These are phyloP conservation scores for Cydia fagiglandana DNA, from an alignment of 1,140 invertebrate genomes.

Conservation along the genomic window DNA sequence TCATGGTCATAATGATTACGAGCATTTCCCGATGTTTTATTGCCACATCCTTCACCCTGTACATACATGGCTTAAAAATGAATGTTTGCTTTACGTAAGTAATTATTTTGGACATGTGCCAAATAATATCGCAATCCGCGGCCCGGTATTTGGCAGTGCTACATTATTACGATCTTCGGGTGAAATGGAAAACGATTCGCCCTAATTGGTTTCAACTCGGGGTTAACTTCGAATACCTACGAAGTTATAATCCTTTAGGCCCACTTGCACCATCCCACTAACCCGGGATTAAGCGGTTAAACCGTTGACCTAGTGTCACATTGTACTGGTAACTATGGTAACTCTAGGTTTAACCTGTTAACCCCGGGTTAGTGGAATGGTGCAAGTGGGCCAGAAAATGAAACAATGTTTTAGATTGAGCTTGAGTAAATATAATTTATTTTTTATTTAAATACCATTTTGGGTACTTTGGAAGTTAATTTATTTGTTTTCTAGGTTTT, in stretches of 20 bases:
- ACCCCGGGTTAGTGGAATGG: too few relatives aligned
- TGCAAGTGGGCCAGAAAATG: too few relatives aligned
- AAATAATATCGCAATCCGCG: slow-evolving; percentile 60
- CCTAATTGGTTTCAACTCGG: slow-evolving; percentile 14
- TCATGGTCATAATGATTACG: not conserved
- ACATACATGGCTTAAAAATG: slow-evolving; percentile 37
- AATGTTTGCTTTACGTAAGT: slow-evolving; percentile 62
- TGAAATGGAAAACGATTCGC: slow-evolving; percentile 26
- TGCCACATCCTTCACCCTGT: slow-evolving; percentile 43
- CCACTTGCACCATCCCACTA: too few relatives aligned
- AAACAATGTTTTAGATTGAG: not conserved
- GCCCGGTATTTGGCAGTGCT: slow-evolving; percentile 46
- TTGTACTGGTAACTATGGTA: too few relatives aligned
- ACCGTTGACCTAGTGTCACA: too few relatives aligned
- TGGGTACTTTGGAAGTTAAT: too few relatives aligned
- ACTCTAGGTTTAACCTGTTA: too few relatives aligned
- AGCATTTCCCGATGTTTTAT: not conserved
- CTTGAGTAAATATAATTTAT: too few relatives aligned
- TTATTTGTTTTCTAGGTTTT: too few relatives aligned
- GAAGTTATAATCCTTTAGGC: not conserved
- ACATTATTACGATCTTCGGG: slow-evolving; percentile 25
- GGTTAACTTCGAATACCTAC: not conserved
- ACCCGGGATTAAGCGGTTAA: too few relatives aligned
- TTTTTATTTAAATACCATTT: too few relatives aligned
- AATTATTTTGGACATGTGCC: slow-evolving; percentile 68